These are phyloP conservation scores for Notarius lentiginosus DNA, from an alignment of 2,113 vertebrate genomes.

Conservation along the genomic window DNA sequence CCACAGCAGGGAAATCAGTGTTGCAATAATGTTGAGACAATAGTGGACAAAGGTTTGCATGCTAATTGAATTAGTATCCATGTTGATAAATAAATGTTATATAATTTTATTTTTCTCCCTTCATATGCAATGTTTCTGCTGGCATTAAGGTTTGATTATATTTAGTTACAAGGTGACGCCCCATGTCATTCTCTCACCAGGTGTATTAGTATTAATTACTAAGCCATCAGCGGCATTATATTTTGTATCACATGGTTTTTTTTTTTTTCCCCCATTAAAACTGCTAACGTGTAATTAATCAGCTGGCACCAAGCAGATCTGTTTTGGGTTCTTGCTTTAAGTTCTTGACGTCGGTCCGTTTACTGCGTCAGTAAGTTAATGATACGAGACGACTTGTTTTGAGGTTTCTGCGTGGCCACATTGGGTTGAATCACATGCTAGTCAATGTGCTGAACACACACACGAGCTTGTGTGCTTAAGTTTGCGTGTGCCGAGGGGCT, in stretches of 20 bases:
- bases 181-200: conserved; percentile 47
- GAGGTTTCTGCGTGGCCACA: neutral
- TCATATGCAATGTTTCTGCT: conserved; percentile 52
- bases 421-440: neutral
- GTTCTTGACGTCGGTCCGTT: conserved; percentile 25
- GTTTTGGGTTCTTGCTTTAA: conserved; percentile 35
- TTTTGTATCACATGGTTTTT: conserved; percentile 34
- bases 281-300: conserved; percentile 30
- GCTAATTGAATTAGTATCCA: conserved; percentile 61
- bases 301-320: conserved; percentile 18
- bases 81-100: conserved; percentile 58
- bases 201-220: conserved; percentile 46
- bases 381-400: conserved; percentile 8
- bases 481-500: neutral
- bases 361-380: neutral
- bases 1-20: conserved; percentile 62
- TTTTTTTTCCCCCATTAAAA: conserved; percentile 28
- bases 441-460: neutral
- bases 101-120: conserved; percentile 50
- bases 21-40: conserved; percentile 65
- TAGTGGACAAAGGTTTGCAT: conserved; percentile 61
- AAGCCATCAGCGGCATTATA: conserved; percentile 33
- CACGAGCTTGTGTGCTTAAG: neutral
- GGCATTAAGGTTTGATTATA: conserved; percentile 52
- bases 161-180: conserved; percentile 48